Base-by-base conservation (phyloP, 2,888 invertebrate species). In the Calameuta pallipes region DNA sequence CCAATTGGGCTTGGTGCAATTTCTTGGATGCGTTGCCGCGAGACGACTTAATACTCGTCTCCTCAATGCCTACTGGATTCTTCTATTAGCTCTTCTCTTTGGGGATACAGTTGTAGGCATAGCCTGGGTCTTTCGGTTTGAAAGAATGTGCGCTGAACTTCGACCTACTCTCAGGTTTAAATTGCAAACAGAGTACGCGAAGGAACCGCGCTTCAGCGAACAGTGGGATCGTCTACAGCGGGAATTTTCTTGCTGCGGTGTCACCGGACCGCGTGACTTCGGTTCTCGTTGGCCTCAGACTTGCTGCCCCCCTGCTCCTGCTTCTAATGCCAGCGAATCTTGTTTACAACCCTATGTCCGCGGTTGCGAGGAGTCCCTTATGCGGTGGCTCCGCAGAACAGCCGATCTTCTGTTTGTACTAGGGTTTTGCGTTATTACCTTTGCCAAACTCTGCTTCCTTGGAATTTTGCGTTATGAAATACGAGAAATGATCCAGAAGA, bases 401-500 rank as follows among this genome's bases (percentile, higher is more conserved):
- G 96, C 97, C 76, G 96, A 97, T 90, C 93, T 96, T 80, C 93
- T 97, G 79, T 96, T 96, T 89, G 95, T 96, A 80, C 92, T 97
- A 86, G 97, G 97, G 79, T 97, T 96, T 92, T 97, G 97, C 92
- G 97, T 97, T 82, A 95, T 97, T 87, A 96, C 97, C 87, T 97
- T 97, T 93, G 94, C 97, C 86, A 97, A 97, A 92, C 93, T 97
- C 92, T 96, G 97, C 93, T 97, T 97, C 94, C 94, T 97, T 83
- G 97, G 96, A 81, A 96, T 97, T 86, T 93, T 97, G 86, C 94
- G 96, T 80, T 96, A 96, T 93, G 97, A 97, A 93, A 97, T 97
- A 89, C 94, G 96, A 84, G 97, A 97, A 92, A 97, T 97, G 97
- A 97, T 97, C 89, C 96, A 97, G 91, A 97, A 97, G 93, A 97